Conservation (phyloP, 2,113 vertebrate genomes). For the Daubentonia madagascariensis region DNA sequence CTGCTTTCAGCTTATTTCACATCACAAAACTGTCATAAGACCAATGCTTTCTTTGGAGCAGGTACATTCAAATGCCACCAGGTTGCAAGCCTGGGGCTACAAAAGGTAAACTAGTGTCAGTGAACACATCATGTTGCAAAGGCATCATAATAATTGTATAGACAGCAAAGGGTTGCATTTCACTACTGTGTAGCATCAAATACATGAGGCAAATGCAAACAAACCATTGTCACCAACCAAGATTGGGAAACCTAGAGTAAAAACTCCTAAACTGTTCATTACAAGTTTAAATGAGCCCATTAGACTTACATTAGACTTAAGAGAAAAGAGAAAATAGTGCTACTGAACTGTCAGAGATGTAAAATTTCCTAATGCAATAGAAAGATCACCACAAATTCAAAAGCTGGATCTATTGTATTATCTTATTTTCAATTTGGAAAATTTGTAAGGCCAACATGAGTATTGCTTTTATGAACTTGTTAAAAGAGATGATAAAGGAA, state of each 20-base stretch:
- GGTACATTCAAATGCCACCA: conserved; percentile 54
- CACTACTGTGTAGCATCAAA: background rate
- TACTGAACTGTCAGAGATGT: conserved; percentile 18
- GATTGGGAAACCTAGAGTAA: background rate
- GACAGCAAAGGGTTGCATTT: conserved; percentile 32
- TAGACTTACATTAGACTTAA: conserved; percentile 47
- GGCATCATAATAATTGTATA: conserved; percentile 40
- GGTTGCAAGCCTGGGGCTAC: conserved; percentile 28
- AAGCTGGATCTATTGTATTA: background rate
- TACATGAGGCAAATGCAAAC: conserved; percentile 34
- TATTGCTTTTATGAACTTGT: conserved; percentile 41
- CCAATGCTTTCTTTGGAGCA: conserved; percentile 58
- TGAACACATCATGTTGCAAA: background rate
- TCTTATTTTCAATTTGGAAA: conserved; percentile 54
- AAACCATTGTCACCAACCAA: background rate
- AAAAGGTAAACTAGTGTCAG: conserved; percentile 53
- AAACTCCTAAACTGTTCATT: conserved; percentile 34
- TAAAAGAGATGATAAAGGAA: conserved; percentile 38
- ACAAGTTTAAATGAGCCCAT: conserved; percentile 40
- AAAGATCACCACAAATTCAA: conserved; percentile 10
- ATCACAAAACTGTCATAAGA: conserved; percentile 64
- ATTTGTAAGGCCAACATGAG: conserved; percentile 26
- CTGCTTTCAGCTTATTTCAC: conserved; percentile 71
- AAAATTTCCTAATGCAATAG: conserved; percentile 26
- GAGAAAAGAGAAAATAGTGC: conserved; percentile 13